These are phyloP conservation scores for Seriola quinqueradiata DNA, from an alignment of 2,113 vertebrate genomes.

Conservation along the genomic window DNA sequence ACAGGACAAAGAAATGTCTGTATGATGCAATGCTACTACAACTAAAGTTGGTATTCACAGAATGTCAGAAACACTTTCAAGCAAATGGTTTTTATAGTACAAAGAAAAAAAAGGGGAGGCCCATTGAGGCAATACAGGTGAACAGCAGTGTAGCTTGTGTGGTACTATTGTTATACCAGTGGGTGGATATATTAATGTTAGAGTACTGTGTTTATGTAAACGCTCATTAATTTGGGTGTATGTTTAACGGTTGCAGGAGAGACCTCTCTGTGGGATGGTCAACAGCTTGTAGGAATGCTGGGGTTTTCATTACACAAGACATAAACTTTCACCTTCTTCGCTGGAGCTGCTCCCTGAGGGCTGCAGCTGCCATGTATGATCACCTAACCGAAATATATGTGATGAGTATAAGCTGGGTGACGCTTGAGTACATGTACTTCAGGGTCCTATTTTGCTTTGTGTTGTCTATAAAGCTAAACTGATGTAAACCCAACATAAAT, in stretches of 20 bases:
- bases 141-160: background rate
- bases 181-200: conserved; percentile 6
- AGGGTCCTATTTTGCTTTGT: background rate
- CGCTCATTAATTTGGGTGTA: background rate
- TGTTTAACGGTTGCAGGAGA: conserved; percentile 8
- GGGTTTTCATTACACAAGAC: background rate
- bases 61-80: background rate
- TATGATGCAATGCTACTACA: conserved; percentile 2
- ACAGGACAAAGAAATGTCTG: background rate
- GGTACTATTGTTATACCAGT: background rate
- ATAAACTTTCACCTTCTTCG: background rate
- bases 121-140: background rate
- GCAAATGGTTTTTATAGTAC: conserved; percentile 6
- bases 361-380: background rate
- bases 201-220: conserved; percentile 7
- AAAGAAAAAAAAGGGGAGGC: background rate
- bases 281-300: background rate
- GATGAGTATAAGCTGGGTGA: background rate
- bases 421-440: background rate
- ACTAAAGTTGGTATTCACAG: conserved; percentile 2
- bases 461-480: background rate
- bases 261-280: background rate
- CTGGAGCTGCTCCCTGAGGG: background rate
- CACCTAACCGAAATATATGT: background rate
- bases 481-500: background rate